Evolutionary conservation across 1,140 invertebrate species (phyloP).

Genomic region (Euura lappo): DNA sequence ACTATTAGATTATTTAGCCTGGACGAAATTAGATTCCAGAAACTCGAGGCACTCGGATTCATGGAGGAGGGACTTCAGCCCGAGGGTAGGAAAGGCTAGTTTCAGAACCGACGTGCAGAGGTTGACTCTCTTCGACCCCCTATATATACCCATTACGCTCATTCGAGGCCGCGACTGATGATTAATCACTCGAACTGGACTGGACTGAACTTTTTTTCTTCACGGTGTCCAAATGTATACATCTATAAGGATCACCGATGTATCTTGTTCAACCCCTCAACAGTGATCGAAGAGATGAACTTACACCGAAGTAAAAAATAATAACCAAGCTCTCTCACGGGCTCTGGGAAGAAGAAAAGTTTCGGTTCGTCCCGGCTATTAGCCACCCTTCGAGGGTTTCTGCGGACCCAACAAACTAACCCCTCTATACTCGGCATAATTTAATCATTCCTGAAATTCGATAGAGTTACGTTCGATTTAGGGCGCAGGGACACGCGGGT

Average conservation of each 20-base stretch:
- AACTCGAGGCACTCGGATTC: background rate
- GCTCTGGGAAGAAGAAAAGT: background rate
- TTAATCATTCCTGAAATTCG: constrained; percentile 1
- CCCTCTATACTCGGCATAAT: background rate
- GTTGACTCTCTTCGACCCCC: background rate
- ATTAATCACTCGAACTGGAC: no score
- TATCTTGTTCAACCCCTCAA: no score
- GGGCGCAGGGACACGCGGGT: background rate
- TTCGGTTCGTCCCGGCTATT: constrained; percentile 11
- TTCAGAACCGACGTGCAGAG: background rate
- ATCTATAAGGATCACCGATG: no score
- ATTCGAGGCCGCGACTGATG: no score
- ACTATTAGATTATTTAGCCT: constrained; percentile 45
- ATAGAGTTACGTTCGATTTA: background rate
- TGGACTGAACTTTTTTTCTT: no score
- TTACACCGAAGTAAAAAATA: no score
- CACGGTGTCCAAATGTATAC: no score
- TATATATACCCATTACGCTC: background rate
- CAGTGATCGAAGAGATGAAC: no score
- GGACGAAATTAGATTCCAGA: constrained; percentile 36
- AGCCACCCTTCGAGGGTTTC: background rate
- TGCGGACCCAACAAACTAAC: constrained; percentile 2
- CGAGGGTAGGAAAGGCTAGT: constrained; percentile 1
- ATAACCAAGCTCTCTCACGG: no score
- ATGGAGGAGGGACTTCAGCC: background rate